Evolutionary conservation across 2,113 vertebrate species (phyloP).

Genomic region (Tachuris rubrigastra): DNA sequence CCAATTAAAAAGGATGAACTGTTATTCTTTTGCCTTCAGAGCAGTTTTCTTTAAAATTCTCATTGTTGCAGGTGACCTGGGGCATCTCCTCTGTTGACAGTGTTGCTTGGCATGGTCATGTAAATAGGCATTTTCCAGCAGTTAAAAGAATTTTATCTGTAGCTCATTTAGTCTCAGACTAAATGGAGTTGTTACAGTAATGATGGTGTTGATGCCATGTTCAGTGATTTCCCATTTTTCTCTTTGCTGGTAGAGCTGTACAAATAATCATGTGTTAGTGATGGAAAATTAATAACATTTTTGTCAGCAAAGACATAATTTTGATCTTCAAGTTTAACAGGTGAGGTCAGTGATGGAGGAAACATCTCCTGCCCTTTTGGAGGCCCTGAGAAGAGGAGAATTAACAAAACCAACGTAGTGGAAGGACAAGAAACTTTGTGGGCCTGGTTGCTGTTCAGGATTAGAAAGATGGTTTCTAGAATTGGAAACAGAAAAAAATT

Average conservation of each 20-base stretch:
- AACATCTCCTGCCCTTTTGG: neutral
- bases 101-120: neutral
- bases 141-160: neutral
- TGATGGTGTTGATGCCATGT: neutral
- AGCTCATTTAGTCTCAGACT: neutral
- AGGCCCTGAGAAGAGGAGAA: neutral
- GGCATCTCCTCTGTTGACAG: neutral
- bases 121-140: neutral
- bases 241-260: neutral
- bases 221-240: neutral
- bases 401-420: neutral
- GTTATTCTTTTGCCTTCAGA: neutral
- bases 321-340: neutral
- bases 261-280: neutral
- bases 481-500: neutral
- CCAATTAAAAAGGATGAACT: neutral
- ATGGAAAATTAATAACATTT: neutral
- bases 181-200: neutral
- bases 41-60: neutral
- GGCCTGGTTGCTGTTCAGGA: neutral
- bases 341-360: neutral
- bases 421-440: neutral
- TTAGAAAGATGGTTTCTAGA: neutral
- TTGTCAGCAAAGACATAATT: neutral
- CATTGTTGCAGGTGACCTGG: neutral